Conservation (phyloP, 2,888 invertebrate species). For the Lymantria dispar region DNA sequence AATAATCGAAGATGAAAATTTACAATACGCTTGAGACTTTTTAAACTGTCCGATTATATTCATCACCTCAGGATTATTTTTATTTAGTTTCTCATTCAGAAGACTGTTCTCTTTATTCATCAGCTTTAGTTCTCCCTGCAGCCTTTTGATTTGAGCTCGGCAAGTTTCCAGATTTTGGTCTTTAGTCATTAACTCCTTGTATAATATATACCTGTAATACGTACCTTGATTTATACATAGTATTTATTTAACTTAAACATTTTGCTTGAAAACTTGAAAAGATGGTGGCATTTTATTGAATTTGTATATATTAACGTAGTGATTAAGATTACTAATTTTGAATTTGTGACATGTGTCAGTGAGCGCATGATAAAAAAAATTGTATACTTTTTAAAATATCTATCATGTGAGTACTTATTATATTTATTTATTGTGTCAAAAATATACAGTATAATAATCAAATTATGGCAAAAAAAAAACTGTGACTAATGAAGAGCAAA, state of each 20-base stretch:
- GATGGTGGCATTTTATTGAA: background rate
- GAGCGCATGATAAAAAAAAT: too few species aligned
- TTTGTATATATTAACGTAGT: constrained; percentile 3
- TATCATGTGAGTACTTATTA: too few species aligned
- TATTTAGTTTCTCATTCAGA: constrained; percentile 78
- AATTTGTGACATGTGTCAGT: constrained; percentile 9
- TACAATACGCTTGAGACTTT: too few species aligned
- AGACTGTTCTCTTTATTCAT: constrained; percentile 83
- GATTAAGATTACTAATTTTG: constrained; percentile 15
- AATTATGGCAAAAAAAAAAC: too few species aligned
- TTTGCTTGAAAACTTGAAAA: constrained; percentile 18
- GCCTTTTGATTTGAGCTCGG: constrained; percentile 82
- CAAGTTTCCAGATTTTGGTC: constrained; percentile 84
- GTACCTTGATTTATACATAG: constrained; percentile 53
- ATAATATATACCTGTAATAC: constrained; percentile 82
- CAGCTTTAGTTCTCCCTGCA: constrained; percentile 85
- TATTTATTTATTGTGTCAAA: too few species aligned
- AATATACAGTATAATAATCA: too few species aligned
- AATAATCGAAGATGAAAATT: too few species aligned
- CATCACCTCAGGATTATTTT: constrained; percentile 61
- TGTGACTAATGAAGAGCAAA: too few species aligned
- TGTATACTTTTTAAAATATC: too few species aligned
- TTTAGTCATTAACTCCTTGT: constrained; percentile 84
- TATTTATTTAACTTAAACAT: constrained; percentile 19
- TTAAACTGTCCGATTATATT: too few species aligned